These are phyloP conservation scores for Microplitis mediator DNA, from an alignment of 1,140 invertebrate species.

Conservation along the genomic window DNA sequence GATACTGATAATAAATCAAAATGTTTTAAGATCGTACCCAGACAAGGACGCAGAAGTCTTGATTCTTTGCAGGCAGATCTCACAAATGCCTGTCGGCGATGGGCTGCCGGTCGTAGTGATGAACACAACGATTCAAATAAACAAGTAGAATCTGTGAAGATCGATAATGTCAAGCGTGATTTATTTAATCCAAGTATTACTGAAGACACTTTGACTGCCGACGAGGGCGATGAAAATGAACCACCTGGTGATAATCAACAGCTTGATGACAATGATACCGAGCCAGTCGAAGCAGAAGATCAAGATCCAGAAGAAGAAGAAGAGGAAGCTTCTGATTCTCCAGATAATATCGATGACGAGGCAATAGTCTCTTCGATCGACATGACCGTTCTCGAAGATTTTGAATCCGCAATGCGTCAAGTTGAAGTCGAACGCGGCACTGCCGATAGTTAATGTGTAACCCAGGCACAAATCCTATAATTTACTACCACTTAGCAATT, in stretches of 20 bases:
- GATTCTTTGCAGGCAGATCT: background rate
- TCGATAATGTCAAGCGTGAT: background rate
- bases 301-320: background rate
- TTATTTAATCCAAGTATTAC: background rate
- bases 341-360: conserved; percentile 15
- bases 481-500: background rate
- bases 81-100: background rate
- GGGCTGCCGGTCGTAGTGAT: background rate
- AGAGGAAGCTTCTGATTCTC: conserved; percentile 12
- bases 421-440: conserved; percentile 32
- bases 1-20: background rate
- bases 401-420: conserved; percentile 42
- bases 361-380: conserved; percentile 39
- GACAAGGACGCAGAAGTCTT: conserved; percentile 9
- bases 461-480: background rate
- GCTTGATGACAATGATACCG: no score
- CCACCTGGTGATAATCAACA: no score
- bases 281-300: no score
- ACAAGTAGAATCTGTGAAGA: background rate
- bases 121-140: background rate
- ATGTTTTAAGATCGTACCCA: background rate
- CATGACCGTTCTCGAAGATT: conserved; percentile 43
- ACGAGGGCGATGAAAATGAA: background rate
- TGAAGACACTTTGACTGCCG: conserved; percentile 17
- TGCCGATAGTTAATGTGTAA: conserved; percentile 40